Conservation (phyloP, 2,888 invertebrate species). For the Metellina segmentata region DNA sequence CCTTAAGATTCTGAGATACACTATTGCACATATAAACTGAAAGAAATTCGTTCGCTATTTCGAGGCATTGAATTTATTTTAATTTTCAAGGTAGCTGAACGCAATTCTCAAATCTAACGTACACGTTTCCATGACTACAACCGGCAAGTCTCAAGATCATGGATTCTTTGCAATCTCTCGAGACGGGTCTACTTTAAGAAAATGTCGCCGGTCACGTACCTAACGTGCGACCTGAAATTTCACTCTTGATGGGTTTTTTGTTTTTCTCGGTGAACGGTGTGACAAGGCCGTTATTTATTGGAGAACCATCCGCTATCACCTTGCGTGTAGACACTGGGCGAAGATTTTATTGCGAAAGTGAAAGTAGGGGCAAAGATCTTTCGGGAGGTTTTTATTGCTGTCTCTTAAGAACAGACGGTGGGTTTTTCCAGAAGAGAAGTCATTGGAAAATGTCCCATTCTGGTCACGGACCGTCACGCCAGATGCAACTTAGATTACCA, state of each 20-base stretch:
- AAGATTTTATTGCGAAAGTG: slow-evolving; percentile 24
- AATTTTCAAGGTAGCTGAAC: no score
- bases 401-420: neutral
- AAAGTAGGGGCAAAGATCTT: slow-evolving; percentile 22
- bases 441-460: neutral
- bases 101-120: no score
- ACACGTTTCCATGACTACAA: no score
- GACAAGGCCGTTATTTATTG: neutral
- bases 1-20: no score
- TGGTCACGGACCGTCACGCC: neutral
- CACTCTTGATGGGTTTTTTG: neutral
- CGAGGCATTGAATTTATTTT: no score
- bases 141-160: no score
- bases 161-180: no score
- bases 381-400: slow-evolving; percentile 6
- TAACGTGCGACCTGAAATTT: neutral
- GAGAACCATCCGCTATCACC: neutral
- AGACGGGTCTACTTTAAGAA: neutral
- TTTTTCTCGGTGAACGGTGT: neutral
- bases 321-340: neutral
- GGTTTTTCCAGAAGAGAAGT: neutral
- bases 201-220: neutral
- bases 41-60: no score
- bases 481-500: neutral
- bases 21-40: no score